phyloP scores from a whole-genome alignment of 2,888 invertebrate species.

The Pachycephus smyrnensis region DNA sequence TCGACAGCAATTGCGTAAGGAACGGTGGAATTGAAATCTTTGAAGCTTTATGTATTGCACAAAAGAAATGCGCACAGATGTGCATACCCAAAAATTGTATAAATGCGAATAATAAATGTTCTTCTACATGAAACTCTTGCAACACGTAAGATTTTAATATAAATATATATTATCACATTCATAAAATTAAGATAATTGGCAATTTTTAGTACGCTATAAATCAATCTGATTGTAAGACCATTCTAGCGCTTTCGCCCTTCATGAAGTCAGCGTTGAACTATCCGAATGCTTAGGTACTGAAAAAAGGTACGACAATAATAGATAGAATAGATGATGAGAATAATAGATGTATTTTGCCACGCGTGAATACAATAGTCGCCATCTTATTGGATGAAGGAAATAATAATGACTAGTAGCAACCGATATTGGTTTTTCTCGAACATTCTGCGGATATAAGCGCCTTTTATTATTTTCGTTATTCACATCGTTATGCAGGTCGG shows the following conservation, averaged over 20 bases:
- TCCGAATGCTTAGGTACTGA: neutral
- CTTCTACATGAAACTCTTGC: neutral
- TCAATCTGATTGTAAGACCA: neutral
- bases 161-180: neutral
- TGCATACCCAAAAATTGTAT: neutral
- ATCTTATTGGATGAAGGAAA: neutral
- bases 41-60: neutral
- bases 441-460: neutral
- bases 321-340: neutral
- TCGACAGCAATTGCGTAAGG: neutral
- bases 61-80: neutral
- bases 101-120: neutral
- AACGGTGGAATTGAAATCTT: conserved; percentile 14
- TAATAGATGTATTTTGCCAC: neutral
- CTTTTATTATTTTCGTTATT: neutral
- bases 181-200: neutral
- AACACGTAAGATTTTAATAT: neutral
- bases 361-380: neutral
- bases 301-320: neutral
- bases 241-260: neutral
- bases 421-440: neutral
- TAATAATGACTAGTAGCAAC: neutral
- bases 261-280: neutral
- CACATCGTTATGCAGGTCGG: neutral
- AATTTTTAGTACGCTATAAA: neutral